Evolutionary conservation across 2,113 vertebrate species (phyloP).

Genomic region (Aythya baeri): DNA sequence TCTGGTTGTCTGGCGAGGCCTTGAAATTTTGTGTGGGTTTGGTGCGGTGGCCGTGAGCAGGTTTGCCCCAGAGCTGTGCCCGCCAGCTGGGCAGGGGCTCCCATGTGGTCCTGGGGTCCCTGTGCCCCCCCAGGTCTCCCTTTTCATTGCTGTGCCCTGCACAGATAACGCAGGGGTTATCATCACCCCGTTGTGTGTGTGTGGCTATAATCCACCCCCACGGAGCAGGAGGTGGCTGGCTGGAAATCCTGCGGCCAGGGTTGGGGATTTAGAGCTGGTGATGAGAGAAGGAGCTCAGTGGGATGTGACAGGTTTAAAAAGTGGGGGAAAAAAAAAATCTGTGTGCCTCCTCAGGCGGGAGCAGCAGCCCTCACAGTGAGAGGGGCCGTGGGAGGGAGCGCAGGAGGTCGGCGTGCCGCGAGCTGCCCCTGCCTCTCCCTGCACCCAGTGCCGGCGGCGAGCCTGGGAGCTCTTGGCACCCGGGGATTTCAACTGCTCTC

Average conservation of each 20-base stretch:
- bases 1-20: background rate
- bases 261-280: conserved; percentile 9
- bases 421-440: background rate
- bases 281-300: conserved; percentile 12
- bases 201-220: background rate
- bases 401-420: background rate
- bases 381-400: background rate
- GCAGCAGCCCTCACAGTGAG: background rate
- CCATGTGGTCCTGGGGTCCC: background rate
- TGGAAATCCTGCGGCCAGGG: background rate
- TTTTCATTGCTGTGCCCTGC: background rate
- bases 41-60: background rate
- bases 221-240: background rate
- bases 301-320: conserved; percentile 21
- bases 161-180: background rate
- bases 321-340: background rate
- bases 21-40: background rate
- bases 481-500: background rate
- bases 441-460: fast-evolving
- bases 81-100: background rate
- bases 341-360: background rate
- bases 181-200: background rate
- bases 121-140: fast-evolving
- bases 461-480: background rate
- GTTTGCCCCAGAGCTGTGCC: background rate